A percentile compares a stretch with the other conserved stretches of the same genome.
phyloP scores from a whole-genome alignment of 1,140 invertebrate genomes.

The Diabrotica undecimpunctata region DNA sequence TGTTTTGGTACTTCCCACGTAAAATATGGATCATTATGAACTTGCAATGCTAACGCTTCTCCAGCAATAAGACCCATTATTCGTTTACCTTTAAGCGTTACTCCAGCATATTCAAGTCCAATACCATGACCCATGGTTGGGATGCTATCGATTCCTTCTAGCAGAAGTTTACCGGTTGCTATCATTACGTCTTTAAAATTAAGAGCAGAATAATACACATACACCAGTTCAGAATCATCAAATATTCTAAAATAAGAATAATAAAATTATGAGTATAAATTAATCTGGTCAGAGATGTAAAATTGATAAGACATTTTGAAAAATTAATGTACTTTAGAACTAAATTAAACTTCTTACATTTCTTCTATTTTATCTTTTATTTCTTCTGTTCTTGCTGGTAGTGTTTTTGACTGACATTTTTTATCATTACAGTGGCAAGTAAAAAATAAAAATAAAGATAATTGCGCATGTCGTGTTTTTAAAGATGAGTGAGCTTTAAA shows the following conservation, averaged over 20 bases:
- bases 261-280: too few species aligned
- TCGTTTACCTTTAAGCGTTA: constrained; percentile 51
- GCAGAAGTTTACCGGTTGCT: constrained; percentile 64
- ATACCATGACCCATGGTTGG: constrained; percentile 50
- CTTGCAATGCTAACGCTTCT: constrained; percentile 57
- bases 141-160: neutral
- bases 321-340: too few species aligned
- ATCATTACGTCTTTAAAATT: constrained; percentile 80
- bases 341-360: too few species aligned
- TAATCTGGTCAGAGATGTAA: too few species aligned
- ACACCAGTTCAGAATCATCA: constrained; percentile 7
- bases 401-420: too few species aligned
- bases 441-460: too few species aligned
- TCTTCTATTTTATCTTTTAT: too few species aligned
- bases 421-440: too few species aligned
- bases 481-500: too few species aligned
- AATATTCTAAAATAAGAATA: constrained; percentile 10
- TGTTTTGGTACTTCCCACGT: constrained; percentile 74
- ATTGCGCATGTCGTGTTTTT: too few species aligned
- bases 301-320: too few species aligned
- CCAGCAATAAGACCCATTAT: constrained; percentile 65
- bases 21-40: constrained; percentile 54
- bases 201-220: constrained; percentile 61
- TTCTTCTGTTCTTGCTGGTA: too few species aligned
- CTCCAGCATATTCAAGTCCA: constrained; percentile 72